Evolutionary conservation across 1,140 invertebrate species (phyloP).

Genomic region (Ruditapes philippinarum): DNA sequence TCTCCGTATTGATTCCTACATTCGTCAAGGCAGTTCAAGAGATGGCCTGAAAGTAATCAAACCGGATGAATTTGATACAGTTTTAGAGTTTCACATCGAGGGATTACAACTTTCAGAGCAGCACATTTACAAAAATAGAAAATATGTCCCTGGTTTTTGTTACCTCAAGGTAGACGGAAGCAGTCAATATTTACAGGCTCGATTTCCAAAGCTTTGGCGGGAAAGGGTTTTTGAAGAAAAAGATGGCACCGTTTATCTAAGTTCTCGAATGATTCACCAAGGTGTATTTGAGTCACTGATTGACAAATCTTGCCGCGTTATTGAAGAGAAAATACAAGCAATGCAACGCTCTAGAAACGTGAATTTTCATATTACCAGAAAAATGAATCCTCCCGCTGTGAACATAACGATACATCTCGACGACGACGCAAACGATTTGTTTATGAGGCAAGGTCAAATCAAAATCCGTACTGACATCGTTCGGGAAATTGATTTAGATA

Average conservation of each 20-base stretch:
- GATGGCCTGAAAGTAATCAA: constrained; percentile 46
- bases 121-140: neutral
- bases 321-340: neutral
- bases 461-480: neutral
- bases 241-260: neutral
- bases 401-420: constrained; percentile 30
- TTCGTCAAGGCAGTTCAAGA: constrained; percentile 46
- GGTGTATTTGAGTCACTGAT: constrained; percentile 40
- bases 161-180: neutral
- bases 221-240: neutral
- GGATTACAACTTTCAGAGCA: neutral
- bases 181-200: neutral
- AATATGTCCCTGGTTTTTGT: constrained; percentile 33
- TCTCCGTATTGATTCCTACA: constrained; percentile 36
- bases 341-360: no score
- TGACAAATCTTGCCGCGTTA: constrained; percentile 6
- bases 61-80: constrained; percentile 54
- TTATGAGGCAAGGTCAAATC: constrained; percentile 9
- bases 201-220: neutral
- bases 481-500: constrained; percentile 39
- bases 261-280: constrained; percentile 21
- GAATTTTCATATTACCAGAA: constrained; percentile 23
- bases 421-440: neutral
- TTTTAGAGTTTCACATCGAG: constrained; percentile 30
- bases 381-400: constrained; percentile 52